A percentile compares a stretch with the other conserved stretches of the same genome.
Evolutionary conservation across 2,113 vertebrate species (phyloP).

Genomic region (Murina feae): DNA sequence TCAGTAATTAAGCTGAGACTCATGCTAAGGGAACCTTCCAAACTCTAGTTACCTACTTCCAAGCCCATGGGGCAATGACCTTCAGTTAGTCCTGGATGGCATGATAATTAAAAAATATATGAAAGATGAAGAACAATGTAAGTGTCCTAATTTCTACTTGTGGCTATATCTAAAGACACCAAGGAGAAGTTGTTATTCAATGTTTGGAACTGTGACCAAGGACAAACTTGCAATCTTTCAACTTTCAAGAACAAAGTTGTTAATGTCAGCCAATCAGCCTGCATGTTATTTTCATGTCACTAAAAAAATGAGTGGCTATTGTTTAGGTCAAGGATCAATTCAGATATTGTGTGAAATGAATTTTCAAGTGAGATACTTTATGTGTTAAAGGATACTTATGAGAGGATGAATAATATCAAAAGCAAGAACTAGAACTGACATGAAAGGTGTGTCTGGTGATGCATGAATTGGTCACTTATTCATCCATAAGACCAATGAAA

Average conservation of each 20-base stretch:
- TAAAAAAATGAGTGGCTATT: neutral
- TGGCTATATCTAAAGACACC: neutral
- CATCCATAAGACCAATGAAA: neutral
- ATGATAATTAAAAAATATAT: neutral
- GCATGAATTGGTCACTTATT: neutral
- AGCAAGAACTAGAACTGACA: neutral
- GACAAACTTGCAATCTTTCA: conserved; percentile 8
- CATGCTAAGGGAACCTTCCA: neutral
- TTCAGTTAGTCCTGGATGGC: neutral
- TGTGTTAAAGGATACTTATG: neutral
- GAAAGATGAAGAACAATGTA: conserved; percentile 16
- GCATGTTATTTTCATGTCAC: conserved; percentile 20
- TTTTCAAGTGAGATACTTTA: neutral
- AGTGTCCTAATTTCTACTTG: neutral
- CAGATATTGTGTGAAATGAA: conserved; percentile 3
- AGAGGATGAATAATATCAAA: neutral
- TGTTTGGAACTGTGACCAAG: conserved; percentile 7
- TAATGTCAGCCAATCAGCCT: neutral
- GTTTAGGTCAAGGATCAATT: neutral
- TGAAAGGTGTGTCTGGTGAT: neutral
- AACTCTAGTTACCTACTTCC: neutral
- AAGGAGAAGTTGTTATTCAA: conserved; percentile 30
- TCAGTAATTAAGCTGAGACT: neutral
- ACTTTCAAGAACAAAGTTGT: conserved; percentile 45
- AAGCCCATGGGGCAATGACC: neutral